Evolutionary conservation across 92 coral and sea anemone genomes (phyloP).

Genomic region (Zoanthus solanderi): DNA sequence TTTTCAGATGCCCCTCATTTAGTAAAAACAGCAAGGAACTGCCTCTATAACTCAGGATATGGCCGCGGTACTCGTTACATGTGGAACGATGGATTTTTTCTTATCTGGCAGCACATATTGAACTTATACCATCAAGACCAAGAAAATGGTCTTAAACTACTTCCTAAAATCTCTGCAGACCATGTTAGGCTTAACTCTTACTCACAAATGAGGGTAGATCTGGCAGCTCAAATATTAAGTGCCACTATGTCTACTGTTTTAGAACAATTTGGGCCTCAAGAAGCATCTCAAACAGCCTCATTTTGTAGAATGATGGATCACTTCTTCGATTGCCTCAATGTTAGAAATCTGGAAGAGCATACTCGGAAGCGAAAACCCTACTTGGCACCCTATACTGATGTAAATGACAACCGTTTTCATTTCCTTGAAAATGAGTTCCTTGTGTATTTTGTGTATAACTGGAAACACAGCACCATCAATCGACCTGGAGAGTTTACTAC

Average conservation of each 20-base stretch:
- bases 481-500: slow-evolving; percentile 33
- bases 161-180: slow-evolving; percentile 69
- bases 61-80: slow-evolving; percentile 59
- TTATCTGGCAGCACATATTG: slow-evolving; percentile 70
- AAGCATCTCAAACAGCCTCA: slow-evolving; percentile 59
- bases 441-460: slow-evolving; percentile 37
- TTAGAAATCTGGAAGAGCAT: slow-evolving; percentile 68
- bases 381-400: slow-evolving; percentile 68
- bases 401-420: no score
- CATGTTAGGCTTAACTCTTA: slow-evolving; percentile 65
- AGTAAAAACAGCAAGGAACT: slow-evolving; percentile 55
- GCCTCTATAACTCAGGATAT: slow-evolving; percentile 56
- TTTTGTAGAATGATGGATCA: slow-evolving; percentile 66
- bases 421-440: slow-evolving; percentile 66
- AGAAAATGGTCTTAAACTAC: slow-evolving; percentile 57
- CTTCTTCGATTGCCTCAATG: slow-evolving; percentile 72
- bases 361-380: slow-evolving; percentile 62
- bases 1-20: slow-evolving; percentile 47
- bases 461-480: slow-evolving; percentile 28
- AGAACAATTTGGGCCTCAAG: slow-evolving; percentile 64
- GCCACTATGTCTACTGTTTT: slow-evolving; percentile 63
- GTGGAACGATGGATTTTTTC: slow-evolving; percentile 62
- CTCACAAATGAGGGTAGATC: slow-evolving; percentile 71
- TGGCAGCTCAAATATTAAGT: slow-evolving; percentile 72
- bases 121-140: slow-evolving; percentile 58